Evolutionary conservation across 2,113 vertebrate genomes (phyloP).

Genomic region (Meleagris gallopavo): DNA sequence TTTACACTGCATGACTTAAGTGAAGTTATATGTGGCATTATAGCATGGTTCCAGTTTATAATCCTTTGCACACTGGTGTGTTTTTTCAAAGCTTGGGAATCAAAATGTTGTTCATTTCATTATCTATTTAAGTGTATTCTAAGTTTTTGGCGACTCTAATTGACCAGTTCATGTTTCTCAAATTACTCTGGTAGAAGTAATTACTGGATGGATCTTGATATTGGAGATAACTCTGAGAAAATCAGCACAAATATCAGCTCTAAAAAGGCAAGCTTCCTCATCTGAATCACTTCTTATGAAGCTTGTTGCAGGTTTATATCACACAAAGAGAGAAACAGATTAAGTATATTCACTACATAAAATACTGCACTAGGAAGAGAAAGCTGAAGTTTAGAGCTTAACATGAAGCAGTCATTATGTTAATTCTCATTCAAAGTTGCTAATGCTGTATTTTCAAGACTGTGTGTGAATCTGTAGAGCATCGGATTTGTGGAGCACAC

Average conservation of each 20-base stretch:
- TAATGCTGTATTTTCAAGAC: not conserved
- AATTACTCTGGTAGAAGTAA: conserved; percentile 15
- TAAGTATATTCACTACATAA: not conserved
- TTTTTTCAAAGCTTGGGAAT: not conserved
- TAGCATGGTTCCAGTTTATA: not conserved
- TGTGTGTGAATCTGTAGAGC: not conserved
- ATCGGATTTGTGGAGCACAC: not conserved
- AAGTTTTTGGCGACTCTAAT: not conserved
- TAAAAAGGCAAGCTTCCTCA: not conserved
- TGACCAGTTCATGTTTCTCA: not conserved
- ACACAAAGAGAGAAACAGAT: not conserved
- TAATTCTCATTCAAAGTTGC: not conserved
- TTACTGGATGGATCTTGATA: not conserved
- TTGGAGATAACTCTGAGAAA: not conserved
- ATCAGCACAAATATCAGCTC: not conserved
- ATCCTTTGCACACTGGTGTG: not conserved
- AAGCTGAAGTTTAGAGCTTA: not conserved
- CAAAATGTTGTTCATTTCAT: not conserved
- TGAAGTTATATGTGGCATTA: not conserved
- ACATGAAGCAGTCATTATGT: not conserved
- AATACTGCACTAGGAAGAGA: not conserved
- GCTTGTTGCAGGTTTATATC: not conserved
- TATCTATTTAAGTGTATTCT: not conserved
- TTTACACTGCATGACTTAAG: not conserved
- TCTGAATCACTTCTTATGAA: not conserved